Evolutionary conservation across 2,113 vertebrate genomes (phyloP), one percentile per base, ranked within the genome.

Genomic region (Baryphthengus martii): DNA sequence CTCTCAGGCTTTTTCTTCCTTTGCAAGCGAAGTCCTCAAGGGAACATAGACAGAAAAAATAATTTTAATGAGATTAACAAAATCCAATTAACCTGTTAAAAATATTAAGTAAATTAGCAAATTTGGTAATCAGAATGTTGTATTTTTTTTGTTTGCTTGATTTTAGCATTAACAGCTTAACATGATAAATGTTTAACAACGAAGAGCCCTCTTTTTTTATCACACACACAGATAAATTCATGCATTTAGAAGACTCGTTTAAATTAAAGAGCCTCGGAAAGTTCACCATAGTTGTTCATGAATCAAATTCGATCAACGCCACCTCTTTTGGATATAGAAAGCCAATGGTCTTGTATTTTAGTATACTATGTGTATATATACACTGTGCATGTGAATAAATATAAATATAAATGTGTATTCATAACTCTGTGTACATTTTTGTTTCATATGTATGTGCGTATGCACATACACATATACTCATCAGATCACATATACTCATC

Each of bases 11-110:
- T 95, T 89, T 89, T 67, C 53, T 85, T 81, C 35, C 39, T 81
- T 65, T 91, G 39, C 37, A 78, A 81, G 35, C 13, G 63, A 94
- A 84, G 67, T 89, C 78, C 88, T 94, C 52, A n/a, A 73, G 83
- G 65, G 94, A 93, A 76, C 0, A 5, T 0, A 2, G 45, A 75
- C 73, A 94, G 53, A 89, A 93, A 94, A 94, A 91, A 31, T 77
- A 11, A 63, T 95, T 88, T 50, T 85, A 39, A 89, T 65, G 56
- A 93, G 88, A 95, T 95, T 92, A 90, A 67, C 52, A 81, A 93
- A 96, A 94, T 94, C 83, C 88, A 88, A 93, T 93, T 88, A 91
- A 88, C 63, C 25, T 82, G 37, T 39, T 82, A 93, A 90, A 96
- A 78, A 16, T 56, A 85, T 88, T 62, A 91, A 56, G 17, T 71